These are phyloP conservation scores for Picathartes gymnocephalus DNA, from an alignment of 2,113 vertebrate species.

Conservation along the genomic window DNA sequence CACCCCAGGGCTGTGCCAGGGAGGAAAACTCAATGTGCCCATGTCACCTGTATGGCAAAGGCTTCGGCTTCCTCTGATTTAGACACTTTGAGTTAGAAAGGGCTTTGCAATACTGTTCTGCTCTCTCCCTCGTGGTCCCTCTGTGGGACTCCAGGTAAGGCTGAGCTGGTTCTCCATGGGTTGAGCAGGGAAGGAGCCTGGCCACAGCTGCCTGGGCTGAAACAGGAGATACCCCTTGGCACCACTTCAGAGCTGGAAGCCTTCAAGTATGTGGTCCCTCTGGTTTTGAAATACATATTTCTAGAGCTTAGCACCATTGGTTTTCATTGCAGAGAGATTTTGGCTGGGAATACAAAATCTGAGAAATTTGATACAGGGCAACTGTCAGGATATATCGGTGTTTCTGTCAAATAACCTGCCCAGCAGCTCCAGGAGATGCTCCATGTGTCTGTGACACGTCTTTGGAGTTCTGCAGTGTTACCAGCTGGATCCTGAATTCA, in stretches of 20 bases:
- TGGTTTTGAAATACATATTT: not conserved
- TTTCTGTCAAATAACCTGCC: not conserved
- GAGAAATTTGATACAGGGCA: not conserved
- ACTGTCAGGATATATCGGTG: not conserved
- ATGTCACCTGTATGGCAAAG: not conserved
- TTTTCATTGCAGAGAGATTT: not conserved
- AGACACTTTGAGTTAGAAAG: not conserved
- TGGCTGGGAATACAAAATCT: not conserved
- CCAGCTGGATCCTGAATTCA: not conserved
- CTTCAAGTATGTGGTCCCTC: not conserved
- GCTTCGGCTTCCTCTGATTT: not conserved
- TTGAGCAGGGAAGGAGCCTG: accelerated
- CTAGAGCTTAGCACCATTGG: not conserved
- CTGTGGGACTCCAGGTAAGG: not conserved
- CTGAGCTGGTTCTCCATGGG: not conserved
- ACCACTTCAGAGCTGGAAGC: not conserved
- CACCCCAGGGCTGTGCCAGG: not conserved
- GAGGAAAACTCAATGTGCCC: not conserved
- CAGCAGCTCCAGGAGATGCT: not conserved
- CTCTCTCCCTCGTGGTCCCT: not conserved
- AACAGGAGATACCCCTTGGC: not conserved
- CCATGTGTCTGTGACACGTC: not conserved
- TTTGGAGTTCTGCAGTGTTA: not conserved
- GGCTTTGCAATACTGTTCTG: not conserved
- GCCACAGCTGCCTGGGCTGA: not conserved